Base-by-base conservation (phyloP, 2,888 invertebrate species). In the Leptinotarsa tumamoca region DNA sequence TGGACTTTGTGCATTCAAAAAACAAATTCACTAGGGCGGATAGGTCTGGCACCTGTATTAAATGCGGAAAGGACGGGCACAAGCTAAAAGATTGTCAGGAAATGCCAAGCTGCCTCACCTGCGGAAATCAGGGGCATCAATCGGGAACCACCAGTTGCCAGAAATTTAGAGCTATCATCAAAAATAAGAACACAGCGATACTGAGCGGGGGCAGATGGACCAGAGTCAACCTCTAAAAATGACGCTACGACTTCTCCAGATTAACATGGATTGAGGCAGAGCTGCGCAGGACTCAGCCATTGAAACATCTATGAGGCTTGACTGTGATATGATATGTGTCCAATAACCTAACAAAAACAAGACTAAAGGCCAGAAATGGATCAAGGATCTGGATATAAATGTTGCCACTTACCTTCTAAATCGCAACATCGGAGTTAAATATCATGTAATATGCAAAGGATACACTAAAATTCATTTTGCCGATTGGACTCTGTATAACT, bases 41-140 rank as follows among this genome's bases (percentile, higher is more conserved):
- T 68, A 58, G 56, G 10, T 43, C 66, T 14, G 49, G 15, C 2
- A 18, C 18, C 14, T 77, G 76, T 50, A 67, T 66, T 43, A 74
- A 71, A 43, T 77, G 76, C 50, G 76, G 74, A 3, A 61, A 52
- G 15, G 63, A 51, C 4, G 71, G 71, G 14, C 76, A 77, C 23
- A 70, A 21, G 18, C 27, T 68, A 10, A 69, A 52, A 23, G 68
- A 73, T 4, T 77, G 74, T 51, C 18, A 33, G 3, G 68, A 58
- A 18, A 50, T 17, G 4, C 23, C 72, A 23, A 50, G 4, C 1
- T 77, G 76, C 68, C 43, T 66, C 4, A 13, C 66, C 0, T 77
- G 73, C 56, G 18, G 56, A 4, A 49, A 27, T 4, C n/a, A 33
- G 10, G 74, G 71, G 43, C 76, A 77, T 61, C 67, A 71, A 54